These are phyloP conservation scores for Cercopithecus mona DNA, from an alignment of 2,113 vertebrate genomes.

Conservation along the genomic window DNA sequence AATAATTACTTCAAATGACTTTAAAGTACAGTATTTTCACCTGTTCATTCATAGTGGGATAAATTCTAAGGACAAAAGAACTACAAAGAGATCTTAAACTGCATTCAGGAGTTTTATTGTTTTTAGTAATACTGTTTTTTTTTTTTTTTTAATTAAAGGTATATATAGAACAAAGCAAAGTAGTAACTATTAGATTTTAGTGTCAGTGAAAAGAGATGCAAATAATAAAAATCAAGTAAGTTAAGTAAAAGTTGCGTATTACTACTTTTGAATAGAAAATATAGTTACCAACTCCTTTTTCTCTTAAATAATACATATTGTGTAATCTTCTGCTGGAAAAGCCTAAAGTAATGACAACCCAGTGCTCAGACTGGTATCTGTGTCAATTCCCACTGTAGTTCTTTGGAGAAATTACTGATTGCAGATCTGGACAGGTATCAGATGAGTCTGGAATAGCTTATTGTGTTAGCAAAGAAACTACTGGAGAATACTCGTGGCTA, in stretches of 20 bases:
- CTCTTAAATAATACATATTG: background rate
- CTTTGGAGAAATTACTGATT: background rate
- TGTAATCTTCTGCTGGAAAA: background rate
- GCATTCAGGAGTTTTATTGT: background rate
- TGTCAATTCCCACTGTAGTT: background rate
- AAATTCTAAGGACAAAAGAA: background rate
- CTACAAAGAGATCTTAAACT: background rate
- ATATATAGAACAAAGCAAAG: background rate
- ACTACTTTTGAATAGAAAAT: background rate
- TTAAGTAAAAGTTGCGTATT: background rate
- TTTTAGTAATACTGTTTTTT: background rate
- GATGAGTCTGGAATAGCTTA: background rate
- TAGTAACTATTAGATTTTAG: background rate
- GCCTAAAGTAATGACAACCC: background rate
- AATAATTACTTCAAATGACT: conserved; percentile 4
- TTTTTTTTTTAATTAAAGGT: background rate
- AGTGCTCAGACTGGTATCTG: background rate
- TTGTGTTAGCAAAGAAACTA: background rate
- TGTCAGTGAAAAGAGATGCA: background rate
- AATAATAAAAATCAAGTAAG: background rate
- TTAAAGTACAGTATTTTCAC: background rate
- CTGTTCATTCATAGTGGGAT: background rate
- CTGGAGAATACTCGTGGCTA: background rate
- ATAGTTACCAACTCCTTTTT: background rate
- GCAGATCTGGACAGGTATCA: background rate